These are phyloP conservation scores for Cremastinae sp. DNA, from an alignment of 2,888 invertebrate genomes.

Conservation along the genomic window DNA sequence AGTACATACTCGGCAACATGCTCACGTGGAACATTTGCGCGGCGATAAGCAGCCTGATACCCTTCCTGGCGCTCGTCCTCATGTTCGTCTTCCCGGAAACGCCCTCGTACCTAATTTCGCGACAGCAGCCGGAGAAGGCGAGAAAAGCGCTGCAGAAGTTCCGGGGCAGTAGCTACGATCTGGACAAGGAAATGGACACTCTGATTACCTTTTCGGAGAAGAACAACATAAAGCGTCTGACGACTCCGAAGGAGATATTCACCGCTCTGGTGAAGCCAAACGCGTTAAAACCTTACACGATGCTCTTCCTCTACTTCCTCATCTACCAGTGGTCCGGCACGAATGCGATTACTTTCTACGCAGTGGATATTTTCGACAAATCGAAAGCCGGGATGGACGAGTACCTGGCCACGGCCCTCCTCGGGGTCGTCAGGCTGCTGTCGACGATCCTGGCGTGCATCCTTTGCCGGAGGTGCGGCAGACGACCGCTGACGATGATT, in stretches of 20 bases:
- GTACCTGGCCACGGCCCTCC: conserved; percentile 83
- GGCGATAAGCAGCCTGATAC: conserved; percentile 84
- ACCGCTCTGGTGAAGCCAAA: conserved; percentile 84
- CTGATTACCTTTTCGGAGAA: conserved; percentile 84
- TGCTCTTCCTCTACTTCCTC: conserved; percentile 85
- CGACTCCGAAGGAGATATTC: conserved; percentile 81
- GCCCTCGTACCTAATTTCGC: conserved; percentile 86
- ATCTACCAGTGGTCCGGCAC: conserved; percentile 88
- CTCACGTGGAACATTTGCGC: conserved; percentile 86
- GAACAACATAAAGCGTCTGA: conserved; percentile 84
- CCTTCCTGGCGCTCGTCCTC: conserved; percentile 83
- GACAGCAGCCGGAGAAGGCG: conserved; percentile 84
- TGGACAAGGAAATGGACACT: conserved; percentile 84
- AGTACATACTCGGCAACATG: conserved; percentile 84
- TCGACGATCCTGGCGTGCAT: conserved; percentile 85
- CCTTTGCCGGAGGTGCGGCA: conserved; percentile 83
- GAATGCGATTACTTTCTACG: conserved; percentile 86
- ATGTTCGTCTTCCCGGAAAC: conserved; percentile 87
- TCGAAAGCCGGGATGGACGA: conserved; percentile 84
- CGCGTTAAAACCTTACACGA: conserved; percentile 84
- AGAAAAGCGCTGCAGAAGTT: conserved; percentile 83
- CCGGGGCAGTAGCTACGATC: conserved; percentile 84
- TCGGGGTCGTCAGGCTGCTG: conserved; percentile 84
- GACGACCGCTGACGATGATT: conserved; percentile 85
- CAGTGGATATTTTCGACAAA: conserved; percentile 85